Evolutionary conservation across 2,888 invertebrate species (phyloP), one percentile per base, ranked within the genome.

Genomic region (Gastrophysa polygoni): DNA sequence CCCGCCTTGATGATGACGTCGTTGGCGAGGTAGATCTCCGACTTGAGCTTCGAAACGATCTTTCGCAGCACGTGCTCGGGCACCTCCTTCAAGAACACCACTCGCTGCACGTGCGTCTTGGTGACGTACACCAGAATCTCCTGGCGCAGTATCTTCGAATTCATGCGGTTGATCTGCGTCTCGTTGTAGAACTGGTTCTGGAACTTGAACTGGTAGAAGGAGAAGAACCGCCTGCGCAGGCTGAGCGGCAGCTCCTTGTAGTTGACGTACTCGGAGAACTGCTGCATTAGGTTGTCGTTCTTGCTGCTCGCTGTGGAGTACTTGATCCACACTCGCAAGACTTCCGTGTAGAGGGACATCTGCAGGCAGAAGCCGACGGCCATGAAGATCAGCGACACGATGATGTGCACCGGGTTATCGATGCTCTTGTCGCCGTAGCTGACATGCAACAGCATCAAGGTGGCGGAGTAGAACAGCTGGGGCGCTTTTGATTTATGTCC

Each of bases 261-360:
- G 1, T 74, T 77, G 74, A 82, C 79, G 59, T 81, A 84, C 44
- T 82, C 82, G 32, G 78, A 72, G 20, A 84, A 69, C 65, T 83
- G 83, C 54, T 81, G 78, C 7, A 73, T 64, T 24, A 76, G 57
- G 14, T 70, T 70, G 59, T 74, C 69, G 57, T 75, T 77, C 49
- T 77, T 77, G 44, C 72, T 73, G 8, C 63, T 67, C 1, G 73
- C 67, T 16, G 68, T 71, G 14, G 69, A 65, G 54, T 75, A 73
- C 55, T 71, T 74, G 10, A 69, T 68, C 61, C 75, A 69, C 7
- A 34, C 50, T 16, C 16, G 18, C 29, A 28, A 3, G 1, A 17
- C 17, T 14, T 14, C 16, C 3, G 11, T 16, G 14, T 24, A 24
- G 24, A 24, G 24, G 24, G 7, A 24, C 4, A 24, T 24, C 24